A percentile compares a stretch with the other conserved stretches of the same genome.
These are phyloP conservation scores for Acyrthosiphon pisum DNA, from an alignment of 1,140 invertebrate species.

Conservation along the genomic window DNA sequence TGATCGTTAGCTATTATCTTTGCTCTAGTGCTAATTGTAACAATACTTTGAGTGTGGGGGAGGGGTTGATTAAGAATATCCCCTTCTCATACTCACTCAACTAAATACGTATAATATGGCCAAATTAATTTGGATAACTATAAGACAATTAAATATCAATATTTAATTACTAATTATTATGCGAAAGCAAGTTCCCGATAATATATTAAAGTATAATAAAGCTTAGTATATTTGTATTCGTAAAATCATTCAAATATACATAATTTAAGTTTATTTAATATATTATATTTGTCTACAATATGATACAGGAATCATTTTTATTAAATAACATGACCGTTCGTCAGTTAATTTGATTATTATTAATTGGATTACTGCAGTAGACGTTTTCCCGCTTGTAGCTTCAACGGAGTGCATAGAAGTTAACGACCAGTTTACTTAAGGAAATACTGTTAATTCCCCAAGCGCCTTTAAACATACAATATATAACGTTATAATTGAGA, in stretches of 20 bases:
- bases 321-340: not conserved
- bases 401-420: not conserved
- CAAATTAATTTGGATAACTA: not conserved
- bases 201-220: not conserved
- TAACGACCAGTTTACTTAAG: slow-evolving; percentile 28
- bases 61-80: not conserved
- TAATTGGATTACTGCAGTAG: not conserved
- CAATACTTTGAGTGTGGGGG: not conserved
- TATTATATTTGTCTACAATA: not conserved
- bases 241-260: not conserved
- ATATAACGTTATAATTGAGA: slow-evolving; percentile 8
- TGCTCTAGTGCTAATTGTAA: not conserved
- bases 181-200: not conserved
- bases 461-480: not conserved
- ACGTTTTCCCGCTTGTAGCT: not conserved
- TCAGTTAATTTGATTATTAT: not conserved
- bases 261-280: not conserved
- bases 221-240: not conserved
- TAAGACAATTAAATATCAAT: not conserved
- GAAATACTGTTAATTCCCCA: slow-evolving; percentile 35
- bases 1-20: not conserved
- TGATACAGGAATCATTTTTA: not conserved
- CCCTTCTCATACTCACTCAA: not conserved
- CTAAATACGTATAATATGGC: not conserved
- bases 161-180: not conserved